Evolutionary conservation across 2,888 invertebrate species (phyloP).

Genomic region (Molanna angustata): DNA sequence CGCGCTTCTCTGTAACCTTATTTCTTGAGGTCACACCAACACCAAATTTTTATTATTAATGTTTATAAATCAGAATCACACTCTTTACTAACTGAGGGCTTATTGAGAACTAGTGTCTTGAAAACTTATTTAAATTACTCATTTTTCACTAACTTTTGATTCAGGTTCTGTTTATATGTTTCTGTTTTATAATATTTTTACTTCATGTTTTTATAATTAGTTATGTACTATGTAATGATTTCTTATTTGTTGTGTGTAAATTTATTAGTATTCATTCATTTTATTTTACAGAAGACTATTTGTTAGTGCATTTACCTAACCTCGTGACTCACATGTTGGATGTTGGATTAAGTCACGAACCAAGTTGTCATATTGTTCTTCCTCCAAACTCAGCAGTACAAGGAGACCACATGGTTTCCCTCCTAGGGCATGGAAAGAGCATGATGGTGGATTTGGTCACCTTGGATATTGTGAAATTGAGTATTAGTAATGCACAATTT

Average conservation of each 20-base stretch:
- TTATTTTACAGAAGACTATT: conserved; percentile 64
- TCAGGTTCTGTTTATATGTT: too few species aligned
- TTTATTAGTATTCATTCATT: conserved; percentile 4
- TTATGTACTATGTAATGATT: too few species aligned
- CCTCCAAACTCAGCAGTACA: conserved; percentile 57
- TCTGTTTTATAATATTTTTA: too few species aligned
- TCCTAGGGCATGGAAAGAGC: conserved; percentile 55
- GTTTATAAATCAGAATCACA: too few species aligned
- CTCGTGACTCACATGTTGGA: conserved; percentile 83
- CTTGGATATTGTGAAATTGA: conserved; percentile 67
- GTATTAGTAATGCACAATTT: conserved; percentile 64
- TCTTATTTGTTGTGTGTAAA: not conserved
- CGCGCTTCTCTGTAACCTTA: too few species aligned
- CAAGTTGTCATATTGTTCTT: conserved; percentile 74
- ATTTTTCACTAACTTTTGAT: too few species aligned
- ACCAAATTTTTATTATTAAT: too few species aligned
- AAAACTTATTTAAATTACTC: too few species aligned
- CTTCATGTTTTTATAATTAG: too few species aligned
- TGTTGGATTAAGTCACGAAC: conserved; percentile 79
- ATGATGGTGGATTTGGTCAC: conserved; percentile 66
- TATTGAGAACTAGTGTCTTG: too few species aligned
- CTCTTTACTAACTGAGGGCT: too few species aligned
- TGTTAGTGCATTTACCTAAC: conserved; percentile 80
- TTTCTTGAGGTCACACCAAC: too few species aligned
- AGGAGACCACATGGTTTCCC: conserved; percentile 66